Evolutionary conservation across 2,888 invertebrate species (phyloP), one percentile per base, ranked within the genome.

Genomic region (Parochlus steinenii): DNA sequence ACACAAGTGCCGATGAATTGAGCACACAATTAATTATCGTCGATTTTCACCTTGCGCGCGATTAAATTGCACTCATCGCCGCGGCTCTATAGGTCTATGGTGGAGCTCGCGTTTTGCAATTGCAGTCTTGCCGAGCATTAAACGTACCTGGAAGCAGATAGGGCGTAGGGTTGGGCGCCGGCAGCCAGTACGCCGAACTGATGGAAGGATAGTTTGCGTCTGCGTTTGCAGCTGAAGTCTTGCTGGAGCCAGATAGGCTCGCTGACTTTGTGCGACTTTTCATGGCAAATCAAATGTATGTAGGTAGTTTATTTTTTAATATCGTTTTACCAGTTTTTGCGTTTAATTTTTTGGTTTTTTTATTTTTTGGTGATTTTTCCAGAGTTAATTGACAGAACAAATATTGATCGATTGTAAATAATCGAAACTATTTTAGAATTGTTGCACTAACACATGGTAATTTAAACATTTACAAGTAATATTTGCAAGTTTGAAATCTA

Each of bases 171-270:
- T 74, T 74, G 44, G 79, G 71, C 51, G 80, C 74, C 45, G 81
- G 79, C 52, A 80, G 72, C 81, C 81, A 82, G 63, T 82, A 81
- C 55, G 80, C 76, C 56, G 79, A 72, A 60, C 74, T 76, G 66
- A 81, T 81, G 49, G 80, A 69, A 55, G 81, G 81, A 65, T 82
- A 82, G 45, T 51, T 50, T 44, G 39, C 40, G 40, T 43, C 47
- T 51, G 52, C 30, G 23, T 39, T 6, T n/a, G 19, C 30, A 29
- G 33, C 10, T 12, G 11, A 18, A 33, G 27, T 28, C 12, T 19
- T 25, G 17, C 31, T 26, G 6, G 37, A 23, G 17, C 35, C 29
- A 14, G 40, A 38, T 28, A 41, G 39, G 26, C 39, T 40, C 27
- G 41, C 32, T 39, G 41, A 44, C 45, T 46, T 47, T 30, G 43